Base-by-base conservation (phyloP, 1,140 invertebrate species). In the Hylaeus anthracinus region DNA sequence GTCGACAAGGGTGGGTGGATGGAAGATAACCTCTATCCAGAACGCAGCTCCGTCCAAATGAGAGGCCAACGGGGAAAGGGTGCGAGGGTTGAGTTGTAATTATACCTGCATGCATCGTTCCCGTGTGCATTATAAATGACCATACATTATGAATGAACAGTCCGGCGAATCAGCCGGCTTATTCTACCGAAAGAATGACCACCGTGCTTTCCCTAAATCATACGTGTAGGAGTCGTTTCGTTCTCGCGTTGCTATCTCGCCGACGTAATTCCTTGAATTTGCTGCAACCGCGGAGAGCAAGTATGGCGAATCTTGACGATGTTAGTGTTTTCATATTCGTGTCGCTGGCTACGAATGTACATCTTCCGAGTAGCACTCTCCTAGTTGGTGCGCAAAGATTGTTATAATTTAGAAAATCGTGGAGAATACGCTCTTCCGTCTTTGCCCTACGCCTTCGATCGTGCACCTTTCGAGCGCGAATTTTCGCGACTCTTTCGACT, bases 51-150 rank as follows among this genome's bases (percentile, higher is more conserved):
- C 61, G 5, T 48, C 37, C 48, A 55, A 66, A 60, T 64, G 66
- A 79, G 60, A 43, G 55, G n/a, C 39, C 6, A 37, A 26, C 71
- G 60, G 55, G n/a, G 14, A 58, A 14, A 64, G 14, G 41, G 61
- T 3, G 41, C 48, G 8, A 56, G 55, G 43, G 10, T 39, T 26
- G 63, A 64, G 66, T 72, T 77, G 80, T 83, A 85, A 85, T 85
- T 85, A 85, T 72, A 81, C 80, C 83, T 85, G 65, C 81, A 79
- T 72, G 81, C 76, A 85, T 84, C 83, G 83, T 82, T 73, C 45
- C 79, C 72, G 77, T 48, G 55, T 85, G 61, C 66, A 83, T 85
- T 85, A 85, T 83, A 82, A 83, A 85, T 77, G 75, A 56, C 51
- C 63, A 65, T 79, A 72, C 81, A 83, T 85, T 79, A 85, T 85